Conservation (phyloP, 2,113 vertebrate genomes). For the Mesitornis unicolor region DNA sequence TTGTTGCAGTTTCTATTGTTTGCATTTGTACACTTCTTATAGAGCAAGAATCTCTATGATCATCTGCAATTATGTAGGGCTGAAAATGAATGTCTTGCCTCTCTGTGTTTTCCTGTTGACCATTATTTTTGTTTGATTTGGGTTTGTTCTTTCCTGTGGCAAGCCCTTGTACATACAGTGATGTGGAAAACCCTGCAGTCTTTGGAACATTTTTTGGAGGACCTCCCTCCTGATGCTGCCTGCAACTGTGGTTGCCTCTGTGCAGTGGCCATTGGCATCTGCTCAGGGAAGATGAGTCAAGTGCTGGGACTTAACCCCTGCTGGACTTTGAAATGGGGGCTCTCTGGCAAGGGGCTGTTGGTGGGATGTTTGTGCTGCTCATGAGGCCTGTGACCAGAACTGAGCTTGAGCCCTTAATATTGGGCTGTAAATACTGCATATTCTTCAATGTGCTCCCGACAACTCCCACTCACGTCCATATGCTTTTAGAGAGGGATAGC, state of each 20-base stretch:
- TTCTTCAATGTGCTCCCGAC: neutral
- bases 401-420: neutral
- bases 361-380: neutral
- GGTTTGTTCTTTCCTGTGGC: neutral
- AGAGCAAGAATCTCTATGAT: neutral
- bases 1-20: neutral
- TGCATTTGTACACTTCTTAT: neutral
- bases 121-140: neutral
- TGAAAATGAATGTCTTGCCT: neutral
- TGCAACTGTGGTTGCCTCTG: fast-evolving
- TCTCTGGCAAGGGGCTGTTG: neutral
- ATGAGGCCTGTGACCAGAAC: fast-evolving
- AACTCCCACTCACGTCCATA: fast-evolving
- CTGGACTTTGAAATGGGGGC: neutral
- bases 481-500: neutral
- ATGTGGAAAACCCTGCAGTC: neutral
- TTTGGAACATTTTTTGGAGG: neutral
- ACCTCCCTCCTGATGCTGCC: neutral
- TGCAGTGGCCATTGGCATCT: fast-evolving
- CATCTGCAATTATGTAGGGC: neutral
- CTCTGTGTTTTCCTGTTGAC: neutral
- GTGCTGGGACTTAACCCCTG: neutral
- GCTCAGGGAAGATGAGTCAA: neutral
- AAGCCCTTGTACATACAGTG: neutral
- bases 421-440: neutral